Evolutionary conservation across 1,140 invertebrate species (phyloP), one percentile per base, ranked within the genome.

Genomic region (Pristionchus pacificus): DNA sequence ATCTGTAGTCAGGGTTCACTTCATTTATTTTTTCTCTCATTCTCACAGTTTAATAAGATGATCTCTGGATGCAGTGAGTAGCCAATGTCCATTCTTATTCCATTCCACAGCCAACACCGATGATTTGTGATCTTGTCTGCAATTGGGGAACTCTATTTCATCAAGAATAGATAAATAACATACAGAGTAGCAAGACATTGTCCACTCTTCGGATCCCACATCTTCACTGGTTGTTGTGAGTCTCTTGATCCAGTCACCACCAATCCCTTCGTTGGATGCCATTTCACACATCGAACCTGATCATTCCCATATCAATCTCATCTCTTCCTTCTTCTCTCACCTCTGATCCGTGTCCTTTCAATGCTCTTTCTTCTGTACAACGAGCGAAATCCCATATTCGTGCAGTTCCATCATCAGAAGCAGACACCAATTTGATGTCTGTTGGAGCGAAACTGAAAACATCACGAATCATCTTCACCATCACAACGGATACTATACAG

Each of bases 51-150:
- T 99, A 1, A 99, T 87, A 58, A 98, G 87, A 87, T 98, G 95
- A 87, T 99, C 97, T 71, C 97, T 87, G 13, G 95, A 97, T 0
- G 94, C 95, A 14, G 95, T 98, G n/a, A 98, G 89, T 49, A 99
- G 85, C 96, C 97, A 99, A 85, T 98, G 98, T 1, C 97, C 97
- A 88, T 99, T 99, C 65, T 91, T 89, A 86, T 99, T 99, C 95
- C 96, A 99, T 84, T 95, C 93, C 2, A 98, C 88, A 84, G 98
- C 94, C 93, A 97, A 98, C 0, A 98, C 96, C 2, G 97, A 98
- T 62, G 92, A 95, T 85, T 99, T 99, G 86, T 99, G 97, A 24
- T 95, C 95, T 87, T 98, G 95, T 60, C 91, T 93, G 78, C n/a
- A 85, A 83, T 77, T 72, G 77, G 29, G 57, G 25, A 65, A 58